A percentile compares a stretch with the other conserved stretches of the same genome.
Evolutionary conservation across 2,797 vertebrate species (phyloP).

Genomic region (Aselliscus stoliczkanus): DNA sequence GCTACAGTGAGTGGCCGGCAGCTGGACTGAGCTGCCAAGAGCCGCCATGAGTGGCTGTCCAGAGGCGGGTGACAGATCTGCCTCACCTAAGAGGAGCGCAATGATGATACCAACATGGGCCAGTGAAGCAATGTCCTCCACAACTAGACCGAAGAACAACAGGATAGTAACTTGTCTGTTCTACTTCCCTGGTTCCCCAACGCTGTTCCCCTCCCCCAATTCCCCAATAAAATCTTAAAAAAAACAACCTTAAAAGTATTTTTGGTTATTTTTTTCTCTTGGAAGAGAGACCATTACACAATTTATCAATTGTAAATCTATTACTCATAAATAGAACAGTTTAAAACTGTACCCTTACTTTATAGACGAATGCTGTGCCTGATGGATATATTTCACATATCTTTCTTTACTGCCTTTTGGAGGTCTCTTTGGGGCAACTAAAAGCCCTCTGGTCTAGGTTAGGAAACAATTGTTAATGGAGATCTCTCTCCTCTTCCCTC

Average conservation of each 20-base stretch:
- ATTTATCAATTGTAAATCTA: slow-evolving; percentile 54
- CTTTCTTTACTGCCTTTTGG: neutral
- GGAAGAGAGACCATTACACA: neutral
- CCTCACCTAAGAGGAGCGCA: no score
- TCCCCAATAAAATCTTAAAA: no score
- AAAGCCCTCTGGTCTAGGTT: neutral
- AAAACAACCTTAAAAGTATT: neutral
- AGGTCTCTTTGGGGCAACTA: neutral
- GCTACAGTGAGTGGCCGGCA: no score
- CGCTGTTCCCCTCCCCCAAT: no score
- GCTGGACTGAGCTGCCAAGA: no score
- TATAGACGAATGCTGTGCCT: neutral
- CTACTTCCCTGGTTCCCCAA: no score
- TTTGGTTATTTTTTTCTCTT: slow-evolving; percentile 6
- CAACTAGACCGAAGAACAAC: no score
- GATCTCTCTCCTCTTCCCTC: neutral
- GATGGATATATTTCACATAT: neutral
- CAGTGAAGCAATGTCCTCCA: no score
- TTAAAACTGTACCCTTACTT: neutral
- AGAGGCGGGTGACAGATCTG: no score
- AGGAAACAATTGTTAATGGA: neutral
- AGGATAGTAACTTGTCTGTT: no score
- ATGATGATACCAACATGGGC: no score
- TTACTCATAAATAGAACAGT: slow-evolving; percentile 35
- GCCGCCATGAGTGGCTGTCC: no score